Percentiles rank a stretch among this genome's conserved stretches.
These are phyloP conservation scores for Drosophila demipolita DNA, from an alignment of 2,888 invertebrate species.

Conservation along the genomic window DNA sequence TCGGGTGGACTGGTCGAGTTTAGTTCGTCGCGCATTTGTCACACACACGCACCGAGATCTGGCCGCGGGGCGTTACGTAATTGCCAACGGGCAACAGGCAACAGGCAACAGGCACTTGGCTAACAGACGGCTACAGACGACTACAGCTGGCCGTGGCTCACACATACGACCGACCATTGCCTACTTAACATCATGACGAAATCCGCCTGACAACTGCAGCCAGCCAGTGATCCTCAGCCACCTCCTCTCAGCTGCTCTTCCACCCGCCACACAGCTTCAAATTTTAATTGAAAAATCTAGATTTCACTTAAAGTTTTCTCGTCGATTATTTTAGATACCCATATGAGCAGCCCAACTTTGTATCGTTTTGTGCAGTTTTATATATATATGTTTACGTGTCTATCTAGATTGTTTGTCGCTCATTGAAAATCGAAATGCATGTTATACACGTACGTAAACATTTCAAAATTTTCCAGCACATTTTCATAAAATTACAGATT, in stretches of 20 bases:
- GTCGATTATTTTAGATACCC: constrained; percentile 56
- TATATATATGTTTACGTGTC: constrained; percentile 10
- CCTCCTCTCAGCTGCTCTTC: constrained; percentile 18
- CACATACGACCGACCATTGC: constrained; percentile 60
- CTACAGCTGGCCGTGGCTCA: constrained; percentile 68
- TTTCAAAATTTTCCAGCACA: constrained; percentile 69
- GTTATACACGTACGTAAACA: constrained; percentile 71
- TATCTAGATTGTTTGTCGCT: constrained; percentile 72
- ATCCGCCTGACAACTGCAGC: constrained; percentile 50
- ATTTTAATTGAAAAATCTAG: constrained; percentile 77
- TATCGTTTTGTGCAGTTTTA: constrained; percentile 29
- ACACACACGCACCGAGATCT: constrained; percentile 66
- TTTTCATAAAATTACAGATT: constrained; percentile 69
- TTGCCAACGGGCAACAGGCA: constrained; percentile 49
- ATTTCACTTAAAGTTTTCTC: constrained; percentile 56
- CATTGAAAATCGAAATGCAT: constrained; percentile 55
- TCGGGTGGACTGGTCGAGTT: constrained; percentile 73
- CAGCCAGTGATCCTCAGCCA: constrained; percentile 9
- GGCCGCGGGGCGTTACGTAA: constrained; percentile 69
- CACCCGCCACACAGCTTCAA: constrained; percentile 39
- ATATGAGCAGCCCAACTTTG: constrained; percentile 45
- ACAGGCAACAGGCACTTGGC: constrained; percentile 41
- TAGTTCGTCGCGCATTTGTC: constrained; percentile 79
- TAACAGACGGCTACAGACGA: constrained; percentile 32
- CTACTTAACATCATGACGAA: constrained; percentile 80